Evolutionary conservation across 2,888 invertebrate genomes (phyloP), one percentile per base, ranked within the genome.

Genomic region (Cephus pulcher): DNA sequence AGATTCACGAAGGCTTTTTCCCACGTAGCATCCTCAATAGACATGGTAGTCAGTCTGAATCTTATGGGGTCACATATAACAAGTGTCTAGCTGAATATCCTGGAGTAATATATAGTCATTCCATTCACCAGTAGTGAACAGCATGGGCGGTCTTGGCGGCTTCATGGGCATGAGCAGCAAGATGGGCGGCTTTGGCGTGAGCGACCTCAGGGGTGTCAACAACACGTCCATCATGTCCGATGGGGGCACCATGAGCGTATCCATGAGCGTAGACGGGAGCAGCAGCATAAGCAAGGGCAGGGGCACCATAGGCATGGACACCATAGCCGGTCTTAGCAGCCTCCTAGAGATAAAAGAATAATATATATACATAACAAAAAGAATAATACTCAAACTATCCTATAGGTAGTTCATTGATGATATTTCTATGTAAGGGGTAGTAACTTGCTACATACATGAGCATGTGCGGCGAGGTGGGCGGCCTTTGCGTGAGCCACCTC

Each of bases 381-480:
- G 32, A 15, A 71, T 2, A 71, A 9, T 33, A n/a, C 11, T 37
- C 34, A 76, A 70, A 76, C 9, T 23, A 76, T 30, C 3, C 30
- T 37, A 34, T 32, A 76, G 40, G 30, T 0, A 34, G 11, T n/a
- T 76, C 12, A 73, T 73, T 32, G 32, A 12, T 33, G 35, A 23
- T 34, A 71, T n/a, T 69, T 71, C 12, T 35, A 71, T 23, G 33
- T 37, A 15, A 34, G 33, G 11, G 33, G 15, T 69, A 12, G 23
- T 35, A 69, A 69, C 23, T 74, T 68, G 34, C 34, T 34, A 76
- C 74, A 40, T 73, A 84, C 84, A 77, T 84, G 81, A 34, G 88
- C 89, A 76, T 87, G 87, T 69, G 87, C 88, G 34, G 88, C 88
- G 15, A 88, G 84, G 81, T 90, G 90, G 33, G 86, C 88, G 34